Base-by-base conservation (phyloP, 2,888 invertebrate genomes). In the Timema cristinae region DNA sequence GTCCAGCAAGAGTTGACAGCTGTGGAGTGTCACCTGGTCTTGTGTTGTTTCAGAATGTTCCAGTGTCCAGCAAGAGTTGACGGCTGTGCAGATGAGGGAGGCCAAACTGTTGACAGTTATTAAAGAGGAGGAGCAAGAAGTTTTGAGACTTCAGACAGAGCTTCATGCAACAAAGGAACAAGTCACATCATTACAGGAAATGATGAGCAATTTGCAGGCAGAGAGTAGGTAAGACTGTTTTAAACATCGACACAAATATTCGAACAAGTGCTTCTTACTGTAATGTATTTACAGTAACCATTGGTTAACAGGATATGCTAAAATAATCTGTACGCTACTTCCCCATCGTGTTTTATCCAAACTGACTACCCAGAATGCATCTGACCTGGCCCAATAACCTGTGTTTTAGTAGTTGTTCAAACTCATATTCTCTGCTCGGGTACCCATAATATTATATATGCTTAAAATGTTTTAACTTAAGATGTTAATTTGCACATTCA, bases 1-100 rank as follows among this genome's bases (percentile, higher is more conserved):
- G 48, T 71, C 13, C 71, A 73, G 15, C 66, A 71, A 51, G 66
- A 71, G 49, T n/a, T n/a, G 11, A n/a, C 2, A 2, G 54, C n/a
- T n/a, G n/a, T 54, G 11, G n/a, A n/a, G n/a, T 54, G n/a, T 13
- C n/a, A 54, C n/a, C n/a, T 54, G 11, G 32, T 32, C n/a, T 48
- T 9, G 13, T 13, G 2, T 63, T 56, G 51, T 67, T 56, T 51
- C 67, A 71, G 71, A 71, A 7, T 67, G 67, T 51, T 61, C 52
- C 48, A 63, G 63, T 48, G 11, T 63, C 11, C 63, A 63, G 63
- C 32, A 63, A 9, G 63, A 63, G 63, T 48, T 63, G 15, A 63
- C 48, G 63, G 32, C 63, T 9, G 63, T 48, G 6, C 63, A 63
- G 63, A 63, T 48, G 47, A 63, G 63, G 63, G 63, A 63, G 48